Evolutionary conservation across 2,888 invertebrate species (phyloP), one percentile per base, ranked within the genome.

Genomic region (Macrophya annulata): DNA sequence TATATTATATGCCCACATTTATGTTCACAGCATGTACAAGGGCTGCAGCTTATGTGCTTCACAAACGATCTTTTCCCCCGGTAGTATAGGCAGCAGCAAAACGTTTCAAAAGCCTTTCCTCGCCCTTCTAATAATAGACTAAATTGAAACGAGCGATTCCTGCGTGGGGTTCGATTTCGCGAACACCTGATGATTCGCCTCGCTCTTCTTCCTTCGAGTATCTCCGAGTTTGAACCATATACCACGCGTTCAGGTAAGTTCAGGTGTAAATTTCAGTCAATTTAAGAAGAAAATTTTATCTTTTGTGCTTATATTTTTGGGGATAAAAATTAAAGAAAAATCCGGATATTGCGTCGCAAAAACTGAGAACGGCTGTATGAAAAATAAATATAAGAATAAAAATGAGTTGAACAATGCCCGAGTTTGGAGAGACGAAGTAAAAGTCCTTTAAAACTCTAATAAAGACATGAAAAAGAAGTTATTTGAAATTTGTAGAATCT

Each of bases 101-200:
- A 51, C 51, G 79, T n/a, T 62, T 81, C n/a, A 62, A 59, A 81
- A 62, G 77, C 77, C 48, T 43, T 79, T 81, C 81, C 81, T 62
- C n/a, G n/a, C n/a, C 62, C 51, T 37, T 81, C 43, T 59, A 25
- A 81, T 81, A 81, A 81, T 51, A 81, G 62, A 37, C 62, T 59
- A 59, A 81, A 81, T 81, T 81, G 59, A 62, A 81, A 81, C 81
- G 81, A 81, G 40, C 62, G 59, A 81, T 81, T 81, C 40, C 40
- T 40, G 62, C 62, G 59, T 62, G 81, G 59, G 81, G 81, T 81
- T 81, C 81, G 81, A 62, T 81, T 81, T 62, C 43, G 12, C 21
- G 59, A 81, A 81, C 59, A 81, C 81, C 59, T 25, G 59, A 81
- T 40, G 81, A 81, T 81, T 81, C 40, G 45, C 68, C 31, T 55